Evolutionary conservation across 2,888 invertebrate genomes (phyloP).

Genomic region (Euzophera pinguis): DNA sequence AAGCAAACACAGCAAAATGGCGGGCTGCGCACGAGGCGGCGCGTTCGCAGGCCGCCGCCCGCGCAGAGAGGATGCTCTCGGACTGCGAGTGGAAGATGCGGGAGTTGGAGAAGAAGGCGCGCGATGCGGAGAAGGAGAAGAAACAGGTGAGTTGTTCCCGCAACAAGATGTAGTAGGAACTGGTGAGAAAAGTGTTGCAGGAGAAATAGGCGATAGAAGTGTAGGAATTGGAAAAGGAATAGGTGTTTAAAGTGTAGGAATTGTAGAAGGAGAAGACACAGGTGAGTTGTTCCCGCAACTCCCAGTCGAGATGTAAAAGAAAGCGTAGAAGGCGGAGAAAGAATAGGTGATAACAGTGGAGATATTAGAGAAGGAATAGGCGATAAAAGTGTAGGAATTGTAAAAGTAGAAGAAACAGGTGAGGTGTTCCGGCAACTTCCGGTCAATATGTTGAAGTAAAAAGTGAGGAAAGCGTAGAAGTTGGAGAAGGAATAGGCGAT

Average conservation of each 20-base stretch:
- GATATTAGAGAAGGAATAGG: too few species aligned
- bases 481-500: too few species aligned
- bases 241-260: constrained; percentile 42
- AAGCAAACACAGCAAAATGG: constrained; percentile 78
- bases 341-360: too few species aligned
- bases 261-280: too few species aligned
- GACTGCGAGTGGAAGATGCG: constrained; percentile 93
- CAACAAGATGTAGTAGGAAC: not conserved
- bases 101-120: constrained; percentile 85
- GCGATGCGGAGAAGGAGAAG: constrained; percentile 82
- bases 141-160: constrained; percentile 78
- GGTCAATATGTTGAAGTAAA: too few species aligned
- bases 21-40: constrained; percentile 84
- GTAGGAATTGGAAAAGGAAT: constrained; percentile 77
- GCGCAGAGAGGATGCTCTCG: constrained; percentile 86
- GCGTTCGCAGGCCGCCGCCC: constrained; percentile 82
- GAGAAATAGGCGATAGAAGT: constrained; percentile 70
- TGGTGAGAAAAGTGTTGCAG: too few species aligned
- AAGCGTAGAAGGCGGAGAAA: too few species aligned
- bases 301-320: too few species aligned
- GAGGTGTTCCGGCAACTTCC: too few species aligned
- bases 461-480: too few species aligned
- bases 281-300: too few species aligned
- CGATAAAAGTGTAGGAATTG: constrained; percentile 80
- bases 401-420: too few species aligned